These are phyloP conservation scores for Pachycephus smyrnensis DNA, from an alignment of 2,888 invertebrate species.

Conservation along the genomic window DNA sequence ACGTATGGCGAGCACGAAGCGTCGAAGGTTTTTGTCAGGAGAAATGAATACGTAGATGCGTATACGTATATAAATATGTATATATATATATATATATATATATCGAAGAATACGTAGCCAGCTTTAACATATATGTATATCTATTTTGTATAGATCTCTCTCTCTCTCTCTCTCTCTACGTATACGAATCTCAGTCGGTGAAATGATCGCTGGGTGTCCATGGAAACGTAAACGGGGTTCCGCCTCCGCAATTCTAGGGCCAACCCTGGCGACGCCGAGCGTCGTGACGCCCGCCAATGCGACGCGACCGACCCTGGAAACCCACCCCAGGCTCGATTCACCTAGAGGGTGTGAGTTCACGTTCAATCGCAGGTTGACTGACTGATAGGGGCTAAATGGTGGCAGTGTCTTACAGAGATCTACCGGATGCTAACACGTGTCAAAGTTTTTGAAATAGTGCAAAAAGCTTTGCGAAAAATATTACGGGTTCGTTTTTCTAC, in stretches of 20 bases:
- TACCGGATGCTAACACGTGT: constrained; percentile 44
- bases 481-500: not conserved
- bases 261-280: constrained; percentile 51
- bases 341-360: constrained; percentile 23
- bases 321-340: constrained; percentile 36
- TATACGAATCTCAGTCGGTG: constrained; percentile 1
- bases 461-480: not conserved
- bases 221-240: constrained; percentile 48
- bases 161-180: not conserved
- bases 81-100: not conserved
- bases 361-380: constrained; percentile 50
- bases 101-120: not conserved
- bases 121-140: not conserved
- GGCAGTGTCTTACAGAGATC: constrained; percentile 43
- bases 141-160: not conserved
- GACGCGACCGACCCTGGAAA: constrained; percentile 38
- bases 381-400: constrained; percentile 51
- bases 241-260: constrained; percentile 48
- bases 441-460: not conserved
- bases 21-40: not conserved
- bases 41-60: not conserved
- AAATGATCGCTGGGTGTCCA: constrained; percentile 38
- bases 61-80: not conserved
- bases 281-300: constrained; percentile 55
- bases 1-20: not conserved